Evolutionary conservation across 1,140 invertebrate species (phyloP).

Genomic region (Atta texana): DNA sequence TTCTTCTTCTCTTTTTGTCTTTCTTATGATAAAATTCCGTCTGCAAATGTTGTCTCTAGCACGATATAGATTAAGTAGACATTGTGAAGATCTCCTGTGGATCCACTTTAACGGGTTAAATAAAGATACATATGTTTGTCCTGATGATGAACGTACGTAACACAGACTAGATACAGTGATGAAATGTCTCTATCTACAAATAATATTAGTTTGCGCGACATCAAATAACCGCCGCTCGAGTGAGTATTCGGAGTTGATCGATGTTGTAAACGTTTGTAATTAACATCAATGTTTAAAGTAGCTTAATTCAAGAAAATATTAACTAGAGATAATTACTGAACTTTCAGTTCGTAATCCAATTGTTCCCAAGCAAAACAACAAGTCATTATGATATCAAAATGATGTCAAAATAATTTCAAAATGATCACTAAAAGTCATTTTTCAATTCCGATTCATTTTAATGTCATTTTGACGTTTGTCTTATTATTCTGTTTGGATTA

Average conservation of each 20-base stretch:
- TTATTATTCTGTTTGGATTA: too few species aligned
- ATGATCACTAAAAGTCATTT: too few species aligned
- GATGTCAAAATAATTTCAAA: too few species aligned
- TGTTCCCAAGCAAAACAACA: too few species aligned
- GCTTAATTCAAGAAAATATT: background rate
- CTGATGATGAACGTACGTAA: background rate
- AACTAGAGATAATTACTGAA: conserved; percentile 26
- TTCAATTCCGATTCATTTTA: too few species aligned
- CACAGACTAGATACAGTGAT: background rate
- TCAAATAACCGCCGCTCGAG: conserved; percentile 7
- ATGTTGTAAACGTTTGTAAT: conserved; percentile 28
- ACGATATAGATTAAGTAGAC: background rate
- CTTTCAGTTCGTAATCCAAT: background rate
- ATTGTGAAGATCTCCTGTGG: too few species aligned
- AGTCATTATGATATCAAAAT: too few species aligned
- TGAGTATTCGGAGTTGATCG: conserved; percentile 8
- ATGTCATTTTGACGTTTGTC: too few species aligned
- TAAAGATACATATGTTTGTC: conserved; percentile 14
- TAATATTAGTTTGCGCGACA: conserved; percentile 29
- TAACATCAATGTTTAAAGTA: conserved; percentile 15
- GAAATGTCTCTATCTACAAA: conserved; percentile 35
- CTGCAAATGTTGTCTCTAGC: background rate
- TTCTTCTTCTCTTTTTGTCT: background rate
- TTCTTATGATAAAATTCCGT: background rate
- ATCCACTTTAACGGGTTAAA: background rate